Base-by-base conservation (phyloP, 2,888 invertebrate genomes). In the Cabera pusaria region DNA sequence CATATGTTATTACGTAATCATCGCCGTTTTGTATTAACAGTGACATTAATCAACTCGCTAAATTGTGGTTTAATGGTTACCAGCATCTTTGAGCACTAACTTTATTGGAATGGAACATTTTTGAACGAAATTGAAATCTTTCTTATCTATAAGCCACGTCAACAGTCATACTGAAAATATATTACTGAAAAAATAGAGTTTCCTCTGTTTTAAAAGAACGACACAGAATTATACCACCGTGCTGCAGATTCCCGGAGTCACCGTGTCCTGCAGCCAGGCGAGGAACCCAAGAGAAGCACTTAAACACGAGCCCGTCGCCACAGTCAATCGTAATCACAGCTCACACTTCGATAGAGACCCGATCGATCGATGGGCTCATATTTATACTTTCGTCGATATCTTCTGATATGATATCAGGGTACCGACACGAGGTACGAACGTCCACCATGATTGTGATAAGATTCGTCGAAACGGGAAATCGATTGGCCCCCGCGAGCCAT, bases 281-380 rank as follows among this genome's bases (percentile, higher is more conserved):
- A 45, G 33, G 47, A 41, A 45, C 34, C 40, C 56, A 56, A 48
- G 58, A 17, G 20, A 40, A 49, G 52, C 67, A 72, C 64, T 56
- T 46, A 47, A 43, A 59, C 67, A 62, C 69, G 60, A 57, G 59
- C 49, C 39, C 45, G 50, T 26, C 51, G 45, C 52, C 62, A 72
- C 73, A 62, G 72, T 75, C 68, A 63, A 72, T 71, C 69, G 70
- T 59, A 73, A 83, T 76, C 84, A 83, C 82, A 62, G 72, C 71
- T 68, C 67, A 69, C 76, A 83, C 73, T 82, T 70, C 74, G 85
- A 88, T 82, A 87, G 86, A 86, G 87, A 74, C 74, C 71, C 78
- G 81, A 86, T 86, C 88, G 87, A 88, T 88, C 77, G 85, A 88
- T 85, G 86, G 83, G 74, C 87, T 62, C 84, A 83, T 88, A 88